phyloP scores from a whole-genome alignment of 2,888 invertebrate species.

The Cylloceria caligata region DNA sequence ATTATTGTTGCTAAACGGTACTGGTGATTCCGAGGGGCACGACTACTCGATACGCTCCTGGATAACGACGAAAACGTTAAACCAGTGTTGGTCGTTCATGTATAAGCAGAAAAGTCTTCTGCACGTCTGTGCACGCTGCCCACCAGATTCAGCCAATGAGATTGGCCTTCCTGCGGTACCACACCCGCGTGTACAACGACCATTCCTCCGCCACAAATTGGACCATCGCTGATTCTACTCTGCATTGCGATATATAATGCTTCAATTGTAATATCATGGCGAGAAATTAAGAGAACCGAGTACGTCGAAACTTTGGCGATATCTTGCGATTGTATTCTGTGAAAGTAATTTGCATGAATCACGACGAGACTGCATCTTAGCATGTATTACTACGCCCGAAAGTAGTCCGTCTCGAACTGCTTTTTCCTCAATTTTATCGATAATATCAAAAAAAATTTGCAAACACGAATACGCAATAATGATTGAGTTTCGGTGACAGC shows the following conservation, averaged over 20 bases:
- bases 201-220: slow-evolving; percentile 74
- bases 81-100: slow-evolving; percentile 69
- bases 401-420: slow-evolving; percentile 75
- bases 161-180: slow-evolving; percentile 69
- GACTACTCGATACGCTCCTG: slow-evolving; percentile 69
- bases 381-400: slow-evolving; percentile 77
- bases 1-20: background rate
- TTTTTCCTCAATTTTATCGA: slow-evolving; percentile 68
- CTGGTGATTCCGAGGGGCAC: slow-evolving; percentile 35
- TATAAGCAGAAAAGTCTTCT: slow-evolving; percentile 71
- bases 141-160: slow-evolving; percentile 74
- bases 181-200: slow-evolving; percentile 71
- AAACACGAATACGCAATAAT: background rate
- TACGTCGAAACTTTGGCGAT: background rate
- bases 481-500: background rate
- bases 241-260: background rate
- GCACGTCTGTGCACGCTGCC: slow-evolving; percentile 71
- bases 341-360: background rate
- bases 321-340: slow-evolving; percentile 21
- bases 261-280: background rate
- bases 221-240: slow-evolving; percentile 33
- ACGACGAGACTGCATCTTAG: slow-evolving; percentile 28
- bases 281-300: background rate
- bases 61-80: slow-evolving; percentile 72
- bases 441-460: slow-evolving; percentile 44